Conservation (phyloP, 2,888 invertebrate species). For the Metallyticus violacea region DNA sequence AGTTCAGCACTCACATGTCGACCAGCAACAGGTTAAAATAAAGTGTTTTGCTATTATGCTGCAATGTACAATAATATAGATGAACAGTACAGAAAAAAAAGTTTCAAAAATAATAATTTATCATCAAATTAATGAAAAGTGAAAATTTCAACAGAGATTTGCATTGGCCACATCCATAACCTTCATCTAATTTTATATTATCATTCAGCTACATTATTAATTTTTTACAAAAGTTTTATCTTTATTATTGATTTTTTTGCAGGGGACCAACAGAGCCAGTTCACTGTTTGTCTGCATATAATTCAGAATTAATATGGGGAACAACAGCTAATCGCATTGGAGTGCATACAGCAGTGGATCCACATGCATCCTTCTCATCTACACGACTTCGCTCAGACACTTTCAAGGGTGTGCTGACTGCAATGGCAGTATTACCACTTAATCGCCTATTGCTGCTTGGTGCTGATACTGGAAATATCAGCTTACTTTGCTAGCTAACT, state of each 20-base stretch:
- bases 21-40: too few relatives aligned
- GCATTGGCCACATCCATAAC: too few relatives aligned
- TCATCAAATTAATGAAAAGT: too few relatives aligned
- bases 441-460: conserved; percentile 88
- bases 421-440: conserved; percentile 84
- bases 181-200: too few relatives aligned
- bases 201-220: too few relatives aligned
- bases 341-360: conserved; percentile 71
- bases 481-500: conserved; percentile 64
- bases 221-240: too few relatives aligned
- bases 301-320: conserved; percentile 80
- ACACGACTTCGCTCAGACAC: conserved; percentile 85
- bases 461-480: conserved; percentile 86
- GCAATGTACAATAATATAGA: too few relatives aligned
- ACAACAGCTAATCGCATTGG: conserved; percentile 92
- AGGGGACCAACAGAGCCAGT: conserved; percentile 92
- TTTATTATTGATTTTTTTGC: conserved; percentile 40
- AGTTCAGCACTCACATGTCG: too few relatives aligned
- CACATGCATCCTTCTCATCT: conserved; percentile 74
- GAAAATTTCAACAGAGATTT: too few relatives aligned
- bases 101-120: too few relatives aligned
- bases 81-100: too few relatives aligned
- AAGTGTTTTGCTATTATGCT: too few relatives aligned
- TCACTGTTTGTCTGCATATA: conserved; percentile 79
- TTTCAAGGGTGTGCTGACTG: conserved; percentile 87